Conservation (phyloP, 1,140 invertebrate genomes). For the Pantala flavescens region DNA sequence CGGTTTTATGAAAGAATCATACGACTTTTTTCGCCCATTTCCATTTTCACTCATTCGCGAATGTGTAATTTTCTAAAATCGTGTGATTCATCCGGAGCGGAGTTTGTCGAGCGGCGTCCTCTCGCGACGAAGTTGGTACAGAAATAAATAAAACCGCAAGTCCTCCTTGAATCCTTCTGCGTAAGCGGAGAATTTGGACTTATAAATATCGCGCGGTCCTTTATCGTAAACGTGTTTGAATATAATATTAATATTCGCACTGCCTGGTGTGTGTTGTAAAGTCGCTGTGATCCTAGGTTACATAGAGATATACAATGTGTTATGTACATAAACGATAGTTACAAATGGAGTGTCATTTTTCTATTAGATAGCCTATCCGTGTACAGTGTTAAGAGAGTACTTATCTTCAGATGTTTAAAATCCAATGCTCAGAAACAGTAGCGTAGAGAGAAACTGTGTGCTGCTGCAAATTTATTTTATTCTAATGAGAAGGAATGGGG, state of each 20-base stretch:
- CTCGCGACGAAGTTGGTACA: background rate
- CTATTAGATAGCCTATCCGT: constrained; percentile 12
- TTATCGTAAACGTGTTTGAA: background rate
- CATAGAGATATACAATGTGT: constrained; percentile 11
- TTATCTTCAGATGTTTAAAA: background rate
- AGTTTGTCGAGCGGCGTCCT: background rate
- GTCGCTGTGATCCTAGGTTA: background rate
- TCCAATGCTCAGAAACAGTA: background rate
- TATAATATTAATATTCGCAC: constrained; percentile 10
- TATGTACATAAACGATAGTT: constrained; percentile 11
- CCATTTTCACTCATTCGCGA: background rate
- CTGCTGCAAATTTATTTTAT: background rate
- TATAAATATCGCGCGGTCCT: background rate
- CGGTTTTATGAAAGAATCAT: background rate
- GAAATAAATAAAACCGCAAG: background rate
- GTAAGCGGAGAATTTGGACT: background rate
- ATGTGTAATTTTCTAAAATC: background rate
- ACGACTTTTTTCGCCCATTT: background rate
- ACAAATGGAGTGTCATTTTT: background rate
- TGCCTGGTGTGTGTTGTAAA: constrained; percentile 14
- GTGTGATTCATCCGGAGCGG: background rate
- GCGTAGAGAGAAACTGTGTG: background rate
- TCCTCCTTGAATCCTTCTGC: background rate
- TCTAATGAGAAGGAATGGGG: background rate
- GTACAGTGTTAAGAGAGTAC: constrained; percentile 12